Conservation (phyloP, 2,113 vertebrate genomes). For the Phylloscopus trochilus region DNA sequence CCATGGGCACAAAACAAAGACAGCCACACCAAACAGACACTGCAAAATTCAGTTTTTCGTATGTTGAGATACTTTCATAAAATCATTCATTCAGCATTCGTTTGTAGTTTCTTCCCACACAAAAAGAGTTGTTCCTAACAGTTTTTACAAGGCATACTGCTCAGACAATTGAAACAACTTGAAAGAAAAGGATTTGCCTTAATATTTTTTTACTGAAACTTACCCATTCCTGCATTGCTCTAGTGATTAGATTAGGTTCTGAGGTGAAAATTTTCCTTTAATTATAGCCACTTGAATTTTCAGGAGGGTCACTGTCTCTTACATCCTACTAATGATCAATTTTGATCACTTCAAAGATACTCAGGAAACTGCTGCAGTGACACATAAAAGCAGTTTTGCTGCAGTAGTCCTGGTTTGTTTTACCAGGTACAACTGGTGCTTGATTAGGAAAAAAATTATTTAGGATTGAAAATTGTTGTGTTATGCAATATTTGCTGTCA, state of each 20-base stretch:
- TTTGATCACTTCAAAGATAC: not conserved
- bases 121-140: not conserved
- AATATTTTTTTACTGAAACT: not conserved
- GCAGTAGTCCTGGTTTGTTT: not conserved
- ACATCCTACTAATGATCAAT: not conserved
- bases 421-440: not conserved
- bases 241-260: not conserved
- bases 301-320: not conserved
- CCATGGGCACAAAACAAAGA: not conserved
- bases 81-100: not conserved
- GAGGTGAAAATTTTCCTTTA: not conserved
- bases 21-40: not conserved
- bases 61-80: not conserved
- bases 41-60: not conserved
- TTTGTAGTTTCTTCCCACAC: not conserved
- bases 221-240: not conserved
- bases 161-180: not conserved
- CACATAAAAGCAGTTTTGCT: not conserved
- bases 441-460: not conserved
- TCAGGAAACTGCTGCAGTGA: not conserved
- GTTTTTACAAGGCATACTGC: not conserved
- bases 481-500: not conserved
- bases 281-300: not conserved
- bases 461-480: not conserved
- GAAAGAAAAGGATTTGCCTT: not conserved